Base-by-base conservation (phyloP, 2,113 vertebrate genomes). In the Elaphurus davidianus region DNA sequence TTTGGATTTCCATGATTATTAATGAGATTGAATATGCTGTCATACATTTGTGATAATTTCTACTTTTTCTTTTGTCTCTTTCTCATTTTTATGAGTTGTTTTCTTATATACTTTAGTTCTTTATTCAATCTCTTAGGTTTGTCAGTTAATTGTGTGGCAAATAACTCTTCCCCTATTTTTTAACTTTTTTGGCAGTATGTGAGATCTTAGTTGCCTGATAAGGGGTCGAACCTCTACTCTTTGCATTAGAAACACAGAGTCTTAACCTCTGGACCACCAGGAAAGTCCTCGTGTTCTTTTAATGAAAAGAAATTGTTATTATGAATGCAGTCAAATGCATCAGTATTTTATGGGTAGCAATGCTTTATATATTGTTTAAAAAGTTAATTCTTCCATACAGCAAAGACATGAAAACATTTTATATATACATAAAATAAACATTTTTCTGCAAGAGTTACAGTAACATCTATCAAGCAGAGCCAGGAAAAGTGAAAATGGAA, bases 61-160 rank as follows among this genome's bases (percentile, higher is more conserved):
- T 64, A 33, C 36, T 78, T 86, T 16, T 57, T 67, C n/a, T 62
- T 36, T 81, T n/a, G 30, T 59, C 43, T 57, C 45, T 59, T 60
- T 55, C 43, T 84, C 16, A 90, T 57, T 83, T 50, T 59, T 95
- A 83, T 57, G n/a, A 90, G 55, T 59, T 83, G 16, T 30, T 89
- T 89, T 71, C 78, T 83, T 82, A 71, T 17, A 50, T 33, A 17
- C 23, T 83, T 47, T 1, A 90, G 40, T 71, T 82, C 47, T 90
- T 89, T 87, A 60, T n/a, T 47, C 43, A 59, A 14, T 59, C 40
- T 59, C 23, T 47, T 83, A 17, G 30, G 57, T 90, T 90, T 59
- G 33, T 71, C 33, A 83, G 40, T 94, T 83, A 90, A 25, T 74
- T 83, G 33, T 74, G 33, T 95, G 78, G n/a, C 30, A 57, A 47